Conservation (phyloP, 2,113 vertebrate species). For the Hoplias malabaricus region DNA sequence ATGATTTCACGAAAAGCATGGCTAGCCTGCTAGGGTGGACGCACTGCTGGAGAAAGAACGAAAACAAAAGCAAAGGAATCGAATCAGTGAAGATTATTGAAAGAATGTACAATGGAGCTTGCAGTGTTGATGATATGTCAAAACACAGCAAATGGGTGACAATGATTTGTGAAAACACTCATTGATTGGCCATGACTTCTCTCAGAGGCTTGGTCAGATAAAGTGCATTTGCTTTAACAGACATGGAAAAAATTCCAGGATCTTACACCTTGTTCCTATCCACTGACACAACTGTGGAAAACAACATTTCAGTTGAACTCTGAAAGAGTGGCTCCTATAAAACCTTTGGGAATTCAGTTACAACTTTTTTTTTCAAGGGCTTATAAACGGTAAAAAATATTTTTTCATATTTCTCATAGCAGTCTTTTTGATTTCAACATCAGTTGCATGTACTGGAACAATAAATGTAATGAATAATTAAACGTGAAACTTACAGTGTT, state of each 20-base stretch:
- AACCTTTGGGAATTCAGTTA: background rate
- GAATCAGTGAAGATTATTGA: constrained; percentile 44
- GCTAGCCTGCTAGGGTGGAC: constrained; percentile 22
- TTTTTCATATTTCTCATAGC: no score
- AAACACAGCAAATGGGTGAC: constrained; percentile 44
- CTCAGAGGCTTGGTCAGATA: background rate
- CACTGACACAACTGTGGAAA: background rate
- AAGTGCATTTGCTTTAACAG: background rate
- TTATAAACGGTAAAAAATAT: no score
- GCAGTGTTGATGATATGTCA: constrained; percentile 47
- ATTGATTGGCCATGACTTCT: constrained; percentile 5
- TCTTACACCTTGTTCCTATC: background rate
- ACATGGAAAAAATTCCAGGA: background rate
- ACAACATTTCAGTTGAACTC: background rate
- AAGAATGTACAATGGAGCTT: constrained; percentile 50
- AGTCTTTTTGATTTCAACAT: no score
- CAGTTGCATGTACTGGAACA: no score
- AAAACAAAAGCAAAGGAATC: constrained; percentile 57
- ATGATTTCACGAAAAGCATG: constrained; percentile 29
- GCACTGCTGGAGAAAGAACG: constrained; percentile 34
- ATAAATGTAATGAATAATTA: no score
- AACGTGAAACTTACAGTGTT: no score
- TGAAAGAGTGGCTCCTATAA: background rate
- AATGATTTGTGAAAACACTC: constrained; percentile 38
- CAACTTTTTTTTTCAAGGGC: background rate